phyloP scores from a whole-genome alignment of 2,888 invertebrate species.

The Polydrusus tereticollis region DNA sequence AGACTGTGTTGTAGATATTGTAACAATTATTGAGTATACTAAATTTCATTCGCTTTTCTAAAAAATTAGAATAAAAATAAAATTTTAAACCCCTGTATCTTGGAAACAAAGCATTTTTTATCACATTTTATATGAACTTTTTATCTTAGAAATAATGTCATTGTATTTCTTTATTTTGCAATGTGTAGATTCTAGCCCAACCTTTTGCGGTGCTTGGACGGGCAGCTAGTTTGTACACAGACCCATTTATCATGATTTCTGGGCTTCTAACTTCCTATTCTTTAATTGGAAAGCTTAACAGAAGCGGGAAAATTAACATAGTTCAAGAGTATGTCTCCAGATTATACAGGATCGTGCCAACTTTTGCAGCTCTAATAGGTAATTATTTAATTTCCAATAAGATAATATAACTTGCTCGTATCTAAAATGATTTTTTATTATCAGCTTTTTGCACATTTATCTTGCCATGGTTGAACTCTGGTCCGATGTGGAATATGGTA shows the following conservation, averaged over 20 bases:
- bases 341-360: slow-evolving; percentile 73
- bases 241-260: slow-evolving; percentile 79
- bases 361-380: slow-evolving; percentile 73
- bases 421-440: background rate
- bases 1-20: too few species aligned
- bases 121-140: too few species aligned
- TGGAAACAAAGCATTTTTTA: too few species aligned
- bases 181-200: slow-evolving; percentile 70
- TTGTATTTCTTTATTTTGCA: background rate
- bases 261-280: slow-evolving; percentile 77
- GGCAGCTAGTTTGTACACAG: slow-evolving; percentile 79
- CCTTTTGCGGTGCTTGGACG: slow-evolving; percentile 78
- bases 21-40: too few species aligned
- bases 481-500: slow-evolving; percentile 79
- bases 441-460: slow-evolving; percentile 75
- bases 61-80: too few species aligned
- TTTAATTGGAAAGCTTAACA: slow-evolving; percentile 72
- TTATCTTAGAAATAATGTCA: background rate
- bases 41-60: too few species aligned
- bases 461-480: slow-evolving; percentile 73
- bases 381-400: too few species aligned
- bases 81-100: too few species aligned
- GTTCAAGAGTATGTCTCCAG: slow-evolving; percentile 75
- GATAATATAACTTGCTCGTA: too few species aligned
- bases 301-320: slow-evolving; percentile 70